A percentile compares a stretch with the other conserved stretches of the same genome.
Evolutionary conservation across 2,888 invertebrate species (phyloP).

Genomic region (Fabriciana adippe): DNA sequence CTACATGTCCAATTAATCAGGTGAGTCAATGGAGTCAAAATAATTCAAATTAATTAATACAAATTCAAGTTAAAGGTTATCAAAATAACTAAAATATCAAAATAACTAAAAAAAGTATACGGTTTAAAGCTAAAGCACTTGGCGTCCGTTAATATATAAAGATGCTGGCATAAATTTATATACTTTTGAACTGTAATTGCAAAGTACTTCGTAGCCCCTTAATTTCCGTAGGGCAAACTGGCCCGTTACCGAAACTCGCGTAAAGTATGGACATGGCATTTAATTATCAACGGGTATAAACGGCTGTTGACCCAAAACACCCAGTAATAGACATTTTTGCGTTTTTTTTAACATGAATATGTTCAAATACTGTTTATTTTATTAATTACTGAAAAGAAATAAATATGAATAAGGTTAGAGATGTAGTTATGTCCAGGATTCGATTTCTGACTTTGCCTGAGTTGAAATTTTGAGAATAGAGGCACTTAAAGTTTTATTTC

Average conservation of each 20-base stretch:
- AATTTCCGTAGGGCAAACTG: slow-evolving; percentile 32
- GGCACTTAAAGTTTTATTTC: too few species aligned
- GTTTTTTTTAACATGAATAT: not conserved
- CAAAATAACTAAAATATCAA: too few species aligned
- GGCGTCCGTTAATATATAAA: not conserved
- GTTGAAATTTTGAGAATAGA: too few species aligned
- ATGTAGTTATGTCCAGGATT: too few species aligned
- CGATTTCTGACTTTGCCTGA: too few species aligned
- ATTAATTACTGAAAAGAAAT: not conserved
- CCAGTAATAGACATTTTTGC: slow-evolving; percentile 3
- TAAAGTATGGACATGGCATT: slow-evolving; percentile 37
- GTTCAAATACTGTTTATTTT: not conserved
- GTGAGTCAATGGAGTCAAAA: too few species aligned
- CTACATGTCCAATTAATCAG: too few species aligned
- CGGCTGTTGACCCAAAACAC: not conserved
- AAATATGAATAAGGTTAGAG: too few species aligned
- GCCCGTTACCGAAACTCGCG: slow-evolving; percentile 23
- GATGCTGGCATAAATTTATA: not conserved
- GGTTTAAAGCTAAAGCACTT: too few species aligned
- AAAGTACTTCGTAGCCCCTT: slow-evolving; percentile 19
- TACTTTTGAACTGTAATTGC: slow-evolving; percentile 27
- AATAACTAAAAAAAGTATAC: too few species aligned
- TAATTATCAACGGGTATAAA: slow-evolving; percentile 44
- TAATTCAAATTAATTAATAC: too few species aligned
- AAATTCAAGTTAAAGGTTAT: too few species aligned